Base-by-base conservation (phyloP, 2,797 vertebrate genomes). In the Mus caroli region DNA sequence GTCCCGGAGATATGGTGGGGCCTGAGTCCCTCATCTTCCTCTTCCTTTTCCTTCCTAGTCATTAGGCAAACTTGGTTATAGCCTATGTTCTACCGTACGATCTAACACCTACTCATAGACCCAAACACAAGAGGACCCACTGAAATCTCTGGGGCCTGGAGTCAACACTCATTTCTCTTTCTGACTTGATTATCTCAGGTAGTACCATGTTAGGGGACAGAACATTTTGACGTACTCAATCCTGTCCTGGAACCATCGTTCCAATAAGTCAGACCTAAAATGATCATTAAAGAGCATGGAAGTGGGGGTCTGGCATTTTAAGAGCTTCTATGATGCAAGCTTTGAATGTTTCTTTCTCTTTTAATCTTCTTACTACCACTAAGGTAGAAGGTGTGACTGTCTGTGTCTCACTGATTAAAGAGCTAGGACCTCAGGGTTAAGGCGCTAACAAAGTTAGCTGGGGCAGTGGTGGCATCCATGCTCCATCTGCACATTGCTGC, bases 401-500 rank as follows among this genome's bases (percentile, higher is more conserved):
- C 50, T 52, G 11, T 4, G 1, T n/a, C 22, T 86, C 75, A 24
- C 58, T 43, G 77, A 40, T 10, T 40, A 79, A 62, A 87, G 0
- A 3, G 56, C 64, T 6, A 75, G 19, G 62, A 34, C n/a, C n/a
- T 28, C 17, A 37, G 77, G 62, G 43, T 40, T 75, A 56, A 52
- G 88, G 3, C 14, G 37, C 82, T 69, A 40, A 79, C 26, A 26
- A 17, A 87, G 60, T 54, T 5, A 46, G 54, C 8, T 19, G 31
- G 4, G 40, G 43, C 1, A 7, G 43, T 0, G 2, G 31, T 3
- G 31, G 88, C 8, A 1, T 11, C 52, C 60, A 19, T 6, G 17
- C 1, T 73, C 56, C 37, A 2, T 19, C 76, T 12, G 28, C 22
- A 34, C 0, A 12, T 2, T 15, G 43, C 43, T 0, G 20, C 0